Percentiles rank a stretch among this genome's conserved stretches.
phyloP scores from a whole-genome alignment of 2,797 vertebrate species.

The Basileuterus tristriatus region DNA sequence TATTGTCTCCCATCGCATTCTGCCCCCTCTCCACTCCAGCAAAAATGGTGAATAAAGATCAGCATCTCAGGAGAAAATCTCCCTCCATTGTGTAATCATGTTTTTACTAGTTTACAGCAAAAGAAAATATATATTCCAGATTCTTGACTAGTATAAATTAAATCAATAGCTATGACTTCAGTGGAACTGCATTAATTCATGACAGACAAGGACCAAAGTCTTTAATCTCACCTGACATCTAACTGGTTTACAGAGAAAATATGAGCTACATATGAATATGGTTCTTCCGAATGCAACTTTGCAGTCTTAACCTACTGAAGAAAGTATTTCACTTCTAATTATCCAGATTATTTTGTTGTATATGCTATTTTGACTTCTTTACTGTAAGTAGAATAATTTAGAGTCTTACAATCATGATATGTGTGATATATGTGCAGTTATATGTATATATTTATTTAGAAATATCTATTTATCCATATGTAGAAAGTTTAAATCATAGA shows the following conservation, averaged over 20 bases:
- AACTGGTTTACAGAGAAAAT: neutral
- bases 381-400: neutral
- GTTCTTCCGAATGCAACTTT: neutral
- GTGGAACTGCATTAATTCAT: neutral
- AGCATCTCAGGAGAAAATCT: neutral
- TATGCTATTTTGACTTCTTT: neutral
- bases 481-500: neutral
- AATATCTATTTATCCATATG: neutral
- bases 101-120: neutral
- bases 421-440: neutral
- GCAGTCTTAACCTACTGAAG: neutral
- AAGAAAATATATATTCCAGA: neutral
- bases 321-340: neutral
- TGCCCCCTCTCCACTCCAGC: accelerated
- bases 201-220: neutral
- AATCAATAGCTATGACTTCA: neutral
- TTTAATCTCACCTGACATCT: neutral
- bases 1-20: neutral
- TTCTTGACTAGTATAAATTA: neutral
- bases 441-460: neutral
- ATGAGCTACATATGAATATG: neutral
- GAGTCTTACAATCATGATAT: neutral
- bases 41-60: neutral
- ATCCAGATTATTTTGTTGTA: neutral
- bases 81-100: neutral